Evolutionary conservation across 2,888 invertebrate genomes (phyloP).

Genomic region (Hipparchia semele): DNA sequence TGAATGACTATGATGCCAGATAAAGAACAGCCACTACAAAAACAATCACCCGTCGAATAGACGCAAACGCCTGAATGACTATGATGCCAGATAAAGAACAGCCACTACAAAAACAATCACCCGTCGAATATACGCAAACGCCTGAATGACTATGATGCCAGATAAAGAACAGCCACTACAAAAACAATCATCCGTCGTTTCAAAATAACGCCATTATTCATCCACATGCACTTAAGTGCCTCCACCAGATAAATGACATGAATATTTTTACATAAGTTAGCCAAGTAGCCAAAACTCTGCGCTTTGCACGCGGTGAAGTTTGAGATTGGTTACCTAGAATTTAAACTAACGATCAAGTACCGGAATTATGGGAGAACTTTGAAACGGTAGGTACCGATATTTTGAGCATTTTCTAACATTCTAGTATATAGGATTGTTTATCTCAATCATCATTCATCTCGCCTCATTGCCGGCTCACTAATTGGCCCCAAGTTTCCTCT

Average conservation of each 20-base stretch:
- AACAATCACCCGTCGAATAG: no score
- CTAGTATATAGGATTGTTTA: no score
- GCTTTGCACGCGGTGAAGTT: conserved; percentile 18
- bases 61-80: no score
- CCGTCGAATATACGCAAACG: no score
- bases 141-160: no score
- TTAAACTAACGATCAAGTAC: conserved; percentile 9
- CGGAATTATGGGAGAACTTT: conserved; percentile 16
- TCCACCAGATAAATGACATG: conserved; percentile 3
- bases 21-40: no score
- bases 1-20: no score
- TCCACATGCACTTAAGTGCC: neutral
- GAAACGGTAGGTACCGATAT: neutral
- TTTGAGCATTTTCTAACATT: conserved; percentile 12
- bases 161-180: neutral
- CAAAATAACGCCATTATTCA: neutral
- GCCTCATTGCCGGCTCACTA: no score
- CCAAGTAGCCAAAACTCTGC: conserved; percentile 10
- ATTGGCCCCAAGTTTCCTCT: no score
- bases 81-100: no score
- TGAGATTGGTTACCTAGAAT: conserved; percentile 20
- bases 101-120: no score
- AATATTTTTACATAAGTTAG: conserved; percentile 19
- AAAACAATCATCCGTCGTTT: neutral
- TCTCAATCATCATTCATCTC: no score